Evolutionary conservation across 2,797 vertebrate genomes (phyloP), one percentile per base, ranked within the genome.

Genomic region (Buphagus erythrorhynchus): DNA sequence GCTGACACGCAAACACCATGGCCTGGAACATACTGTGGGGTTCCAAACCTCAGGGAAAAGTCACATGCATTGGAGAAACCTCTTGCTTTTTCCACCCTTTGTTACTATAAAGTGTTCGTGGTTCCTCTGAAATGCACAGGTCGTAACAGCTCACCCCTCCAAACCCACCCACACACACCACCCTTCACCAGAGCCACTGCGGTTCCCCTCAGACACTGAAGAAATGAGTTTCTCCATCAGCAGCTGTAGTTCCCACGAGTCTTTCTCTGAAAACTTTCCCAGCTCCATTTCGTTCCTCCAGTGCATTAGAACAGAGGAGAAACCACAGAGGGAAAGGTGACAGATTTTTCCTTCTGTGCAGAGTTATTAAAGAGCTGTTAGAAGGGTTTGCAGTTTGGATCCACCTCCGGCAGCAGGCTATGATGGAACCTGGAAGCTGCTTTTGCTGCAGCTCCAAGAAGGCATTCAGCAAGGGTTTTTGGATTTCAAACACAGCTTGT

Each of bases 101-200:
- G 96, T 96, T 97, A 97, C 96, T 94, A 89, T 97, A 93, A 97
- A 97, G 97, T 97, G 97, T 97, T 97, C 95, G 97, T 90, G 97
- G 97, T 97, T 97, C 85, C 82, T 96, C 95, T 93, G 91, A 93
- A 97, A 97, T 97, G 94, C 93, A 80, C 57, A 45, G 96, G 96
- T 92, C 95, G 71, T 68, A 96, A 80, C 16, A 28, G 88, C 71
- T 95, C 86, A 68, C 86, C 88, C 90, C 93, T 95, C 95, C 93
- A 96, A 96, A 96, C 94, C 91, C 96, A 95, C 93, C 72, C 95
- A 96, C 96, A 80, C 95, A 97, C 93, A 95, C 59, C 93, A 66
- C 31, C 82, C 91, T 73, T 93, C 93, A 89, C 55, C 93, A 88
- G 73, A 93, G 95, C 71, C 10, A 76, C 8, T 76, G 86, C 62